Evolutionary conservation across 2,888 invertebrate species (phyloP).

Genomic region (Lasioglossum malachurum): DNA sequence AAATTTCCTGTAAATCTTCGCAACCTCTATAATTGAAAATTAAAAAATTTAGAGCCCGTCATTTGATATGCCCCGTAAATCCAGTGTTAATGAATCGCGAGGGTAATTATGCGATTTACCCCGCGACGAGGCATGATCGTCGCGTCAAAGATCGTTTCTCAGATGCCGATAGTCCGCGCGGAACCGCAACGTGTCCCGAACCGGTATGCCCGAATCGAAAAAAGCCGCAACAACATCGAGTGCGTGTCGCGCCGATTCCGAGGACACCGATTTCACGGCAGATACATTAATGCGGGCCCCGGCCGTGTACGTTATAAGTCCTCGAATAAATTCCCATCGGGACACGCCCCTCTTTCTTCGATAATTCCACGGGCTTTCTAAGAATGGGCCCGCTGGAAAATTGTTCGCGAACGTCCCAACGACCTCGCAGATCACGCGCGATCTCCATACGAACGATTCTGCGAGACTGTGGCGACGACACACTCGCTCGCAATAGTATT

Average conservation of each 20-base stretch:
- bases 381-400: constrained; percentile 35
- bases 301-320: constrained; percentile 67
- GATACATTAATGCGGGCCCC: constrained; percentile 81
- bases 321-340: constrained; percentile 72
- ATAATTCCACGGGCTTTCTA: constrained; percentile 63
- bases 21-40: no score
- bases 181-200: constrained; percentile 62
- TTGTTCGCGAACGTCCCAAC: constrained; percentile 17
- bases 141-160: constrained; percentile 58
- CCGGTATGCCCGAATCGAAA: constrained; percentile 65
- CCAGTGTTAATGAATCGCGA: not conserved
- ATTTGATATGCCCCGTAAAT: no score
- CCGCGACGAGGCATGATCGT: not conserved
- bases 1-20: no score
- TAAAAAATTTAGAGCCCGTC: no score
- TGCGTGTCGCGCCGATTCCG: constrained; percentile 80
- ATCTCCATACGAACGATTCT: not conserved
- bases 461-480: not conserved
- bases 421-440: constrained; percentile 1
- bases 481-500: not conserved
- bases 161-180: constrained; percentile 56
- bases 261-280: constrained; percentile 80
- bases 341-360: constrained; percentile 46
- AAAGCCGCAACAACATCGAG: constrained; percentile 72
- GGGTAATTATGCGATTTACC: constrained; percentile 58